Conservation (phyloP, 2,113 vertebrate genomes). For the Notothenia coriiceps region DNA sequence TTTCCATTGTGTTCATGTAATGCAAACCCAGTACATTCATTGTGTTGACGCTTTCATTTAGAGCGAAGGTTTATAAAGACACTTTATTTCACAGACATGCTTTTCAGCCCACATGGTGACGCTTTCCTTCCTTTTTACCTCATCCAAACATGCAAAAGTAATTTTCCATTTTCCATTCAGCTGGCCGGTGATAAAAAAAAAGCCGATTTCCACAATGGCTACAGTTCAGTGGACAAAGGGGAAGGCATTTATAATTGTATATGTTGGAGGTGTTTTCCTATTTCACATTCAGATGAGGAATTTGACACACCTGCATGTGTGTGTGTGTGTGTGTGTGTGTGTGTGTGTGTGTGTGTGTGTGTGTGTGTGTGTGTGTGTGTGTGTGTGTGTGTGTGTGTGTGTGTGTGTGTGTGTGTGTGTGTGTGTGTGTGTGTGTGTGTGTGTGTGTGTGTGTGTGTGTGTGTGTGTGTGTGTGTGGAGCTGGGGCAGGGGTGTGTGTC, state of each 20-base stretch:
- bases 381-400: too few relatives aligned
- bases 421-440: too few relatives aligned
- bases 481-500: neutral
- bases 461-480: neutral
- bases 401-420: too few relatives aligned
- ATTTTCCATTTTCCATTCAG: constrained; percentile 38
- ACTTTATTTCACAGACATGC: neutral
- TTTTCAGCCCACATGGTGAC: neutral
- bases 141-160: constrained; percentile 42
- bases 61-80: neutral
- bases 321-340: neutral
- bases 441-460: too few relatives aligned
- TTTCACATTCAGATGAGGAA: constrained; percentile 73
- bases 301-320: constrained; percentile 51
- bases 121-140: constrained; percentile 19
- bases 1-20: neutral
- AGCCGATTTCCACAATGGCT: constrained; percentile 52
- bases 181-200: constrained; percentile 21
- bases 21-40: neutral
- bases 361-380: too few relatives aligned
- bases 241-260: constrained; percentile 30
- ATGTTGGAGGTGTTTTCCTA: constrained; percentile 57
- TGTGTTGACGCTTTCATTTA: neutral
- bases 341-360: too few relatives aligned
- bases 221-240: constrained; percentile 53